Conservation (phyloP, 2,113 vertebrate species). For the Thamnaconus septentrionalis region DNA sequence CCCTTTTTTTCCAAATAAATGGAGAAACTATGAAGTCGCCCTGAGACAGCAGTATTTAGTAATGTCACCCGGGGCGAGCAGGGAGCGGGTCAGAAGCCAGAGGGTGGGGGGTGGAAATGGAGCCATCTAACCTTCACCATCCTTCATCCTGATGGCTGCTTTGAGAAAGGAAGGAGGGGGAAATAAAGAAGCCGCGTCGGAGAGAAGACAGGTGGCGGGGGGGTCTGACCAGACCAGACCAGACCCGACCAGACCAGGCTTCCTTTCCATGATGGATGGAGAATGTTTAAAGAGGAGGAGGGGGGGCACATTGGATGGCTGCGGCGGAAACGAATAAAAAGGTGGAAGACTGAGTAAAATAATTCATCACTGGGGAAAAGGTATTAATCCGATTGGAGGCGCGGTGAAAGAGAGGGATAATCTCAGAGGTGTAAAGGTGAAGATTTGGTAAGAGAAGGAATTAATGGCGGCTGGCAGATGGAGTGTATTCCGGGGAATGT, state of each 20-base stretch:
- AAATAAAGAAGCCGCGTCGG: slow-evolving; percentile 16
- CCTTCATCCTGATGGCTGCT: slow-evolving; percentile 76
- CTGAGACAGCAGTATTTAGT: slow-evolving; percentile 76
- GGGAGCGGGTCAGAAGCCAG: slow-evolving; percentile 50
- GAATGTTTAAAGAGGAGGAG: slow-evolving; percentile 67
- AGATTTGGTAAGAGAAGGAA: slow-evolving; percentile 59
- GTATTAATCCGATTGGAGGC: slow-evolving; percentile 69
- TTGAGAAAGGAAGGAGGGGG: slow-evolving; percentile 42
- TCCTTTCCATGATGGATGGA: slow-evolving; percentile 73
- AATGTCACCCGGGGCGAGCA: slow-evolving; percentile 73
- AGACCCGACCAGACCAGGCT: slow-evolving; percentile 21
- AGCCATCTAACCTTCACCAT: slow-evolving; percentile 75
- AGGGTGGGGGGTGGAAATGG: slow-evolving; percentile 60
- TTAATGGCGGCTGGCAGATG: slow-evolving; percentile 78
- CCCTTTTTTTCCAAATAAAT: slow-evolving; percentile 50
- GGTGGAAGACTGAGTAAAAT: slow-evolving; percentile 58
- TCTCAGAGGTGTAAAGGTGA: slow-evolving; percentile 68
- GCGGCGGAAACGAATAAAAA: slow-evolving; percentile 49
- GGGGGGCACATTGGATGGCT: slow-evolving; percentile 48
- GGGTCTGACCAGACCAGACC: slow-evolving; percentile 2
- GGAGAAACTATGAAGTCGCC: slow-evolving; percentile 62
- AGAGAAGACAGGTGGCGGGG: slow-evolving; percentile 36
- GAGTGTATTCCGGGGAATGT: slow-evolving; percentile 66
- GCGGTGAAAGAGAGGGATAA: slow-evolving; percentile 40
- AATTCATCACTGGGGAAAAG: slow-evolving; percentile 73